Conservation (phyloP, 1,140 invertebrate species). For the Lordiphosa collinella region DNA sequence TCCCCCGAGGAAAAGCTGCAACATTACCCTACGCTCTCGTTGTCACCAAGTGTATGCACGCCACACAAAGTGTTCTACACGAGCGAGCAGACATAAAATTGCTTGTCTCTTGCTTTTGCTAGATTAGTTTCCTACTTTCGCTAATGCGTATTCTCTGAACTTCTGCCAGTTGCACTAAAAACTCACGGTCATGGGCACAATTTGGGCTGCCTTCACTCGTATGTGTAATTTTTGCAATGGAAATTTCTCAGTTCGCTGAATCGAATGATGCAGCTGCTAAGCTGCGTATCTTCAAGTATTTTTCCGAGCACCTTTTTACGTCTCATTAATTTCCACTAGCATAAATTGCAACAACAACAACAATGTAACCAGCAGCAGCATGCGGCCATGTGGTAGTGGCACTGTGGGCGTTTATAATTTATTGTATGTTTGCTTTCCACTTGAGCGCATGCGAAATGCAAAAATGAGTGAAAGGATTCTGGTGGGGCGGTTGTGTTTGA, state of each 20-base stretch:
- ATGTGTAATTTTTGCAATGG: slow-evolving; percentile 38
- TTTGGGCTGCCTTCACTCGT: slow-evolving; percentile 1
- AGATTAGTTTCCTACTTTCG: neutral
- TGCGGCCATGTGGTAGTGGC: slow-evolving; percentile 6
- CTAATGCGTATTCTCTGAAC: slow-evolving; percentile 15
- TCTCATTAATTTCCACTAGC: slow-evolving; percentile 66
- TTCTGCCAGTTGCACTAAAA: slow-evolving; percentile 6
- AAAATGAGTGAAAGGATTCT: slow-evolving; percentile 11
- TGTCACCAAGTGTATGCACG: too few species aligned
- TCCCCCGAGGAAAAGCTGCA: too few species aligned
- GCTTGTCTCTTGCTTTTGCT: neutral
- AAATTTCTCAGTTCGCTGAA: slow-evolving; percentile 61
- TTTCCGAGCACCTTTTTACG: slow-evolving; percentile 57
- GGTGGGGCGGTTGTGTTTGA: slow-evolving; percentile 10
- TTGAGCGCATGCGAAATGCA: slow-evolving; percentile 42
- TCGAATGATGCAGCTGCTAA: slow-evolving; percentile 60
- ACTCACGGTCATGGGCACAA: slow-evolving; percentile 24
- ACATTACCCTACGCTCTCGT: too few species aligned
- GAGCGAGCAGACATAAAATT: neutral
- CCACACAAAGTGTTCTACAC: neutral
- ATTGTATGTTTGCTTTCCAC: slow-evolving; percentile 70
- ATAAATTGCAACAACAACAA: slow-evolving; percentile 27
- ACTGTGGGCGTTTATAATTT: slow-evolving; percentile 54
- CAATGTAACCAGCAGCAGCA: slow-evolving; percentile 8
- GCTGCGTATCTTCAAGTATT: slow-evolving; percentile 47